A percentile compares a stretch with the other conserved stretches of the same genome.
Conservation (phyloP, 53 echinoderm and acorn worm species). For the Astropecten irregularis region DNA sequence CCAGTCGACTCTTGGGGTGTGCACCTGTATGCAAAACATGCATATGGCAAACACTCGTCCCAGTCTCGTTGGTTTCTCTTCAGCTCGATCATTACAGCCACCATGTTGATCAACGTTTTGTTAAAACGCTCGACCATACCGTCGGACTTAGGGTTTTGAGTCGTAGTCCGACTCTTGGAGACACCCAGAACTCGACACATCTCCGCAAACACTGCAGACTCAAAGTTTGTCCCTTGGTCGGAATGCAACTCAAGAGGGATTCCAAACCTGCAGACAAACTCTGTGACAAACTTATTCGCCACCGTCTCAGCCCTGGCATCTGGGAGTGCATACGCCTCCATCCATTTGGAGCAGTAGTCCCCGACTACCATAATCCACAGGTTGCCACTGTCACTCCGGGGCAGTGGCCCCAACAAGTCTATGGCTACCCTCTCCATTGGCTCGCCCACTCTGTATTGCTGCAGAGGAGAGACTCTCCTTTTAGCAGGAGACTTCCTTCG, state of each 20-base stretch:
- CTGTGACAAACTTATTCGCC: background rate
- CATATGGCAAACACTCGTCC: constrained; percentile 61
- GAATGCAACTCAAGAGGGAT: constrained; percentile 42
- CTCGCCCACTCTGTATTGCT: constrained; percentile 7
- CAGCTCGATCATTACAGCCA: constrained; percentile 49
- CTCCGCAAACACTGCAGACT: constrained; percentile 42
- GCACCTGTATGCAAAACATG: constrained; percentile 56
- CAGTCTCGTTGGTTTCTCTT: constrained; percentile 36
- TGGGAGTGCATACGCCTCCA: constrained; percentile 26
- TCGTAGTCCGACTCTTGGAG: constrained; percentile 13
- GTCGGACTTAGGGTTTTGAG: constrained; percentile 52
- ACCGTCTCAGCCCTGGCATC: constrained; percentile 29
- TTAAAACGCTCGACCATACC: constrained; percentile 60
- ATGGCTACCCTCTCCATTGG: constrained; percentile 60
- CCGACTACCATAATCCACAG: constrained; percentile 2
- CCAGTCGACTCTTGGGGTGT: constrained; percentile 67
- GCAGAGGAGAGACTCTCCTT: constrained; percentile 29
- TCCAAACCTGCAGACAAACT: constrained; percentile 26
- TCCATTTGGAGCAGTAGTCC: constrained; percentile 35
- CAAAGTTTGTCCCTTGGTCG: constrained; percentile 50
- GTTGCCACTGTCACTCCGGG: constrained; percentile 16
- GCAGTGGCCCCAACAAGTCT: constrained; percentile 49
- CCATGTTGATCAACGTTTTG: constrained; percentile 39
- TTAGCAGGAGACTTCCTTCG: constrained; percentile 28
- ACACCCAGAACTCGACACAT: constrained; percentile 21